These are phyloP conservation scores for Saiga tatarica DNA, from an alignment of 2,113 vertebrate species.

Conservation along the genomic window DNA sequence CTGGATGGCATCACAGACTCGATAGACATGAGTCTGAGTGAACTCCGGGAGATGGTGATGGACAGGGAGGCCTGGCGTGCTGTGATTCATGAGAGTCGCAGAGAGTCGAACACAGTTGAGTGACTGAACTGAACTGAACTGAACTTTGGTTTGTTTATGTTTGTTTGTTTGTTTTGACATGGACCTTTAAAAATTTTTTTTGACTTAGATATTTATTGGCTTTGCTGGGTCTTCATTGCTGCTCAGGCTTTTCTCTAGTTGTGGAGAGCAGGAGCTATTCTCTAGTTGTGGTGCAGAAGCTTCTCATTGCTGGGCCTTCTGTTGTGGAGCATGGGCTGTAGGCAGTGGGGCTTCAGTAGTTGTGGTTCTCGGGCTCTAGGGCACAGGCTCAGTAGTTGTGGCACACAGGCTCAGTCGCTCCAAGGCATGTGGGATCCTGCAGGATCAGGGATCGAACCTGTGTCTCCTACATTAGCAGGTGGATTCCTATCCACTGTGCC, in stretches of 20 bases:
- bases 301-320: not conserved
- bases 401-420: not conserved
- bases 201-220: not conserved
- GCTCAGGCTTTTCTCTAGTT: not conserved
- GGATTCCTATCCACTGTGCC: not conserved
- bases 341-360: not conserved
- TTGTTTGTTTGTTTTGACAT: not conserved
- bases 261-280: not conserved
- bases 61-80: too few species aligned
- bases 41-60: too few species aligned
- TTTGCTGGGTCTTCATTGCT: not conserved
- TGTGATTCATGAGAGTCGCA: too few species aligned
- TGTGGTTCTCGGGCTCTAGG: not conserved
- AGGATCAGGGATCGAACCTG: not conserved
- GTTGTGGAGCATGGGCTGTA: not conserved
- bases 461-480: not conserved
- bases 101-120: too few species aligned
- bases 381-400: not conserved
- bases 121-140: too few species aligned
- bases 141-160: not conserved
- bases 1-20: too few species aligned
- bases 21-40: too few species aligned
- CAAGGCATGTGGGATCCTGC: not conserved
- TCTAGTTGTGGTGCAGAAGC: not conserved
- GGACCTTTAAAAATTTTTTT: not conserved